phyloP scores from a whole-genome alignment of 1,140 invertebrate genomes.

The Ephestia elutella region DNA sequence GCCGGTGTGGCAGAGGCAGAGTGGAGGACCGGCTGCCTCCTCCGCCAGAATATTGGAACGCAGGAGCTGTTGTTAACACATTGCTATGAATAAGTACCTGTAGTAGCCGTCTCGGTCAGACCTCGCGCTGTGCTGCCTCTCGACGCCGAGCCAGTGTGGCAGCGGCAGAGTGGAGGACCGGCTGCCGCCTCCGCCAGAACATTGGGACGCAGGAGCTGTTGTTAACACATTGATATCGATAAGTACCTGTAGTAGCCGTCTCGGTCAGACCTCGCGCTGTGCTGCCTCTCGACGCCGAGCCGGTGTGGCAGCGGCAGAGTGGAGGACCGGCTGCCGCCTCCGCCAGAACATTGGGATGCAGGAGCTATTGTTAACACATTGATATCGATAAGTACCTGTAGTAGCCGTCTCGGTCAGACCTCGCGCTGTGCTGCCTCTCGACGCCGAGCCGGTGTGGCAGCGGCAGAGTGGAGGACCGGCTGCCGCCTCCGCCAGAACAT shows the following conservation, averaged over 20 bases:
- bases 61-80: too few species aligned
- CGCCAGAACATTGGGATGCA: too few species aligned
- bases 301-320: conserved; percentile 84
- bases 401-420: too few species aligned
- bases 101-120: conserved; percentile 88
- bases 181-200: conserved; percentile 68
- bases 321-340: conserved; percentile 86
- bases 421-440: too few species aligned
- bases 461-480: too few species aligned
- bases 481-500: too few species aligned
- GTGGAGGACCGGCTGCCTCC: conserved; percentile 88
- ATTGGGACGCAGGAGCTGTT: conserved; percentile 60
- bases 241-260: conserved; percentile 85
- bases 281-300: conserved; percentile 73
- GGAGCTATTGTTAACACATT: too few species aligned
- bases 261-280: conserved; percentile 78
- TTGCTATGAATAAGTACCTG: conserved; percentile 50
- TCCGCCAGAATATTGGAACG: too few species aligned
- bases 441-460: too few species aligned
- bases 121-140: conserved; percentile 75
- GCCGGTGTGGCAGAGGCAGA: conserved; percentile 81
- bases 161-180: conserved; percentile 87
- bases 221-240: too few species aligned
- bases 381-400: too few species aligned
- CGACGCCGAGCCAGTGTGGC: conserved; percentile 76